Conservation (phyloP, 1,140 invertebrate species). For the Mercenaria mercenaria region DNA sequence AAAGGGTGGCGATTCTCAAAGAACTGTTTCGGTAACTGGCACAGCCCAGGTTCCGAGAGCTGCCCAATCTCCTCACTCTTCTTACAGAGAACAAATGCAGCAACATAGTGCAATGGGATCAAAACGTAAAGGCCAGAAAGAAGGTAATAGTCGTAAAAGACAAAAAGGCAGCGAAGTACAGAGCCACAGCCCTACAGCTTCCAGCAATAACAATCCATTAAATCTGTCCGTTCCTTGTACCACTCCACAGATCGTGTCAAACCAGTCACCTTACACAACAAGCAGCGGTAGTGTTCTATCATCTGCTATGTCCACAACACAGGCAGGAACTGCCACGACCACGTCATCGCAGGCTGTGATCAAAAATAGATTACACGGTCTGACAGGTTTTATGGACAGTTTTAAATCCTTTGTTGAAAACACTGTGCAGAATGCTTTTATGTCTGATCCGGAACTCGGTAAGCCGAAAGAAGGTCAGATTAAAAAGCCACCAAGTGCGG, state of each 20-base stretch:
- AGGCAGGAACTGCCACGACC: conserved; percentile 84
- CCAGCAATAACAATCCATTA: conserved; percentile 77
- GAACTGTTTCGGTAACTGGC: conserved; percentile 57
- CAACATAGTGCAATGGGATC: conserved; percentile 57
- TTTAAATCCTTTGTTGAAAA: conserved; percentile 86
- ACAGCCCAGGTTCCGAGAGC: conserved; percentile 53
- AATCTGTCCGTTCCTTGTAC: conserved; percentile 88
- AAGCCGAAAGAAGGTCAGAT: conserved; percentile 50
- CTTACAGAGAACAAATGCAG: conserved; percentile 51
- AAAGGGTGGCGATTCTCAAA: conserved; percentile 36
- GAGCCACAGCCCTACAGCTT: background rate
- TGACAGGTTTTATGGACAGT: conserved; percentile 83
- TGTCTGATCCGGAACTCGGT: conserved; percentile 77
- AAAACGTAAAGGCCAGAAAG: conserved; percentile 70
- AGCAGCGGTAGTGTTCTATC: conserved; percentile 74
- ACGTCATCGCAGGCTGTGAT: conserved; percentile 87
- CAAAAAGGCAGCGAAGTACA: conserved; percentile 71
- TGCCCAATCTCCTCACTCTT: conserved; percentile 39
- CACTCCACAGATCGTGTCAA: conserved; percentile 86
- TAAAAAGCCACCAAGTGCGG: conserved; percentile 41
- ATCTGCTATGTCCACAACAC: conserved; percentile 88
- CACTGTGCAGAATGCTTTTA: conserved; percentile 84
- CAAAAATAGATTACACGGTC: conserved; percentile 55
- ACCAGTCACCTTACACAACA: conserved; percentile 89
- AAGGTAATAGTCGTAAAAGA: conserved; percentile 72